Evolutionary conservation across 2,113 vertebrate species (phyloP).

Genomic region (Sclerurus mexicanus): DNA sequence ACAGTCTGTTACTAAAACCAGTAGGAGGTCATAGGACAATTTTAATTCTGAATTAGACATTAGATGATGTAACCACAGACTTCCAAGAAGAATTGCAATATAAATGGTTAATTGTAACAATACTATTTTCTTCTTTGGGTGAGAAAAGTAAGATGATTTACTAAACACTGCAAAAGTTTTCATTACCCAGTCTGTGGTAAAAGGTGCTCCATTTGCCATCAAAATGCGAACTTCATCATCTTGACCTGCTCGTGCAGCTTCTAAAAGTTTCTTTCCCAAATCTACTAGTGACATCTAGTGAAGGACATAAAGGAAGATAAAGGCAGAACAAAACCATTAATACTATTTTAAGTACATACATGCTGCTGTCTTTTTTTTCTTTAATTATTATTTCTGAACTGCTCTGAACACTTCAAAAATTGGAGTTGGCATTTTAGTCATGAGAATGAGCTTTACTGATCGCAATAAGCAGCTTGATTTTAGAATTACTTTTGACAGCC

Average conservation of each 20-base stretch:
- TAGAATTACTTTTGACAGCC: not conserved
- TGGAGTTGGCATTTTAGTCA: not conserved
- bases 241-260: constrained; percentile 87
- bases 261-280: constrained; percentile 89
- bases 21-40: not conserved
- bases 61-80: not conserved
- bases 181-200: constrained; percentile 90
- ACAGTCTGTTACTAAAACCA: not conserved
- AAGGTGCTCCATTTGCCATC: constrained; percentile 91
- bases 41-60: not conserved
- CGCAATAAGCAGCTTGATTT: not conserved
- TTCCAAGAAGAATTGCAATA: not conserved
- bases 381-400: not conserved
- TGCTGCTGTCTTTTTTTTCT: not conserved
- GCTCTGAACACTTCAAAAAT: not conserved
- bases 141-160: not conserved
- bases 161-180: not conserved
- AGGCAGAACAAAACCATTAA: not conserved
- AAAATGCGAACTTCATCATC: constrained; percentile 90
- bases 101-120: not conserved
- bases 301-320: constrained; percentile 50
- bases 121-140: not conserved
- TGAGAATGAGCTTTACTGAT: not conserved
- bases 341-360: not conserved
- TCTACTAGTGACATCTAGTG: constrained; percentile 86